A percentile compares a stretch with the other conserved stretches of the same genome.
These are phyloP conservation scores for Hypolimnas misippus DNA, from an alignment of 2,888 invertebrate genomes.

Conservation along the genomic window DNA sequence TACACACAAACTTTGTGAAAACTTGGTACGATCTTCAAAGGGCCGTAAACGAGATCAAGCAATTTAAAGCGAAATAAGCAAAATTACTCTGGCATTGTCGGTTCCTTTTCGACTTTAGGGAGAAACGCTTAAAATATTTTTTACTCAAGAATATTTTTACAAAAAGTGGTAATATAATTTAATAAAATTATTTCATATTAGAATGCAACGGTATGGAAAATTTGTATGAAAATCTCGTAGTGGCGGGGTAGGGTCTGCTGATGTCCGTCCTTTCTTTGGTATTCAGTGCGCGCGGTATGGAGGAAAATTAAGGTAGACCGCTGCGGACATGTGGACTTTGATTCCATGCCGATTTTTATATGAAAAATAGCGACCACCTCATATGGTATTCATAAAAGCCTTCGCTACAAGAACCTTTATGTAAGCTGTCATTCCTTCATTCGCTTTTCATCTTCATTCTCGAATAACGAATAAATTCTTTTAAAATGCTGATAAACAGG, in stretches of 20 bases:
- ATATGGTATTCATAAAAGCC: constrained; percentile 74
- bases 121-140: constrained; percentile 50
- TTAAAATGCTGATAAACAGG: background rate
- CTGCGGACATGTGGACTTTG: constrained; percentile 73
- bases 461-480: background rate
- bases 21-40: constrained; percentile 79
- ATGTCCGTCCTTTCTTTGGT: constrained; percentile 68
- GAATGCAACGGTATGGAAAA: constrained; percentile 53
- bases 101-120: constrained; percentile 65
- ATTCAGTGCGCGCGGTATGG: constrained; percentile 65
- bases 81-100: constrained; percentile 75
- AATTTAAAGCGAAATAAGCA: constrained; percentile 80
- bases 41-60: constrained; percentile 79
- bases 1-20: constrained; percentile 76
- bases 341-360: constrained; percentile 17
- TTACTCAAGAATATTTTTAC: constrained; percentile 34
- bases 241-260: constrained; percentile 54
- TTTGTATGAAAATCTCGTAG: constrained; percentile 67
- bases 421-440: constrained; percentile 46
- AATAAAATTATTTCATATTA: constrained; percentile 49
- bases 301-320: constrained; percentile 79
- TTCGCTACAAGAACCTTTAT: constrained; percentile 58
- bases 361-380: constrained; percentile 55
- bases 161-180: constrained; percentile 47
- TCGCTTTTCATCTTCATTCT: constrained; percentile 11